phyloP scores from a whole-genome alignment of 2,113 vertebrate genomes.

The Neofelis nebulosa region DNA sequence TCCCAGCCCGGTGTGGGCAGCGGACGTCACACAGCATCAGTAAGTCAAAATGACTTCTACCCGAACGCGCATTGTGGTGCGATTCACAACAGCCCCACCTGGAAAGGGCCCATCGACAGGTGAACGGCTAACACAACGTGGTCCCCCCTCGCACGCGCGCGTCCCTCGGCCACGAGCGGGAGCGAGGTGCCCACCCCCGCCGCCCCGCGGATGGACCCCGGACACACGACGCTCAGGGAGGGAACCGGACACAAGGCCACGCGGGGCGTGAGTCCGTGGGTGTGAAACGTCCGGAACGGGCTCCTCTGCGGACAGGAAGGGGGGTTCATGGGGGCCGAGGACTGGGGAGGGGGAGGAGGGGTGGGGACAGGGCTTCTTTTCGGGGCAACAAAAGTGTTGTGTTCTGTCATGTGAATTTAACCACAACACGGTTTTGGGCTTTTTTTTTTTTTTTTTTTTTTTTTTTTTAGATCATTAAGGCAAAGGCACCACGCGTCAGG shows the following conservation, averaged over 20 bases:
- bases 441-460: neutral
- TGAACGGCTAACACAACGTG: too few relatives aligned
- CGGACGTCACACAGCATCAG: too few relatives aligned
- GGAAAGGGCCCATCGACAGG: too few relatives aligned
- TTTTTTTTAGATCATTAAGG: neutral
- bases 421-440: neutral
- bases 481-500: neutral
- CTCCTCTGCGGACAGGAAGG: neutral
- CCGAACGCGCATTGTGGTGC: too few relatives aligned
- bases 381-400: neutral
- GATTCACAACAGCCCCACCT: too few relatives aligned
- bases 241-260: neutral
- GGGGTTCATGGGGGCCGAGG: neutral
- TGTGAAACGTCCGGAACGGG: neutral
- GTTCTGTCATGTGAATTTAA: neutral
- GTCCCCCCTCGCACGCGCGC: too few relatives aligned
- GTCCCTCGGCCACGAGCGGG: too few relatives aligned
- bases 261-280: rapidly evolving
- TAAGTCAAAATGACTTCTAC: too few relatives aligned
- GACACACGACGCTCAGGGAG: neutral
- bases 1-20: too few relatives aligned
- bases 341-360: rapidly evolving
- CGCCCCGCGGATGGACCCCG: rapidly evolving
- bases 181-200: too few relatives aligned
- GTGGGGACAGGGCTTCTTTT: neutral